A percentile compares a stretch with the other conserved stretches of the same genome.
phyloP scores from a whole-genome alignment of 30 jellyfish, hydroid and myxozoan genomes.

The Mastigias papua region DNA sequence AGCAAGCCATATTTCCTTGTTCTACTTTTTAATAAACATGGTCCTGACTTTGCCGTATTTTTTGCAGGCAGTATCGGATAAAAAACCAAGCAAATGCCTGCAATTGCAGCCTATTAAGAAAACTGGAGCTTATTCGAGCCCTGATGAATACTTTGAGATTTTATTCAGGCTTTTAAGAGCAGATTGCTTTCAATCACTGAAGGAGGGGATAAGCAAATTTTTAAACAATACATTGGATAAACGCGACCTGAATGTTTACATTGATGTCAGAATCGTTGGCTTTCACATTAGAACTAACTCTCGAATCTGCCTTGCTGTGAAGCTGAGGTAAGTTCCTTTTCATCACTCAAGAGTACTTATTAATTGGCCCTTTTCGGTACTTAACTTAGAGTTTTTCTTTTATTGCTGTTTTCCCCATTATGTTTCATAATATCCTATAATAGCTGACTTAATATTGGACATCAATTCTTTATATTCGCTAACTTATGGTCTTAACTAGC shows the following conservation, averaged over 20 bases:
- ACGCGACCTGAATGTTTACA: slow-evolving; percentile 76
- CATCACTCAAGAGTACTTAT: background rate
- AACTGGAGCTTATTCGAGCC: slow-evolving; percentile 35
- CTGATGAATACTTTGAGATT: slow-evolving; percentile 70
- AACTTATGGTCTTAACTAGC: too few relatives aligned
- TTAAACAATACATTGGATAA: slow-evolving; percentile 36
- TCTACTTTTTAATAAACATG: too few relatives aligned
- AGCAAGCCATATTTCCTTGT: too few relatives aligned
- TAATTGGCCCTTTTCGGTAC: background rate
- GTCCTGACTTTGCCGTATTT: too few relatives aligned
- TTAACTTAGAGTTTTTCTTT: too few relatives aligned
- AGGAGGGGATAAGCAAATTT: slow-evolving; percentile 32
- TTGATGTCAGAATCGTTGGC: slow-evolving; percentile 51
- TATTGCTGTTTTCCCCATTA: too few relatives aligned
- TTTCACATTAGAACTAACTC: slow-evolving; percentile 7
- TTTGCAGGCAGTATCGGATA: background rate
- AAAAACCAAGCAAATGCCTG: background rate
- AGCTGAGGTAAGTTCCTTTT: slow-evolving; percentile 44
- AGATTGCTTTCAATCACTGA: slow-evolving; percentile 49
- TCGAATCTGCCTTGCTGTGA: slow-evolving; percentile 41
- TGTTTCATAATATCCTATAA: too few relatives aligned
- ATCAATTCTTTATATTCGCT: too few relatives aligned
- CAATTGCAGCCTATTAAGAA: slow-evolving; percentile 33
- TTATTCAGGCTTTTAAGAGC: slow-evolving; percentile 61
- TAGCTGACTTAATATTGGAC: too few relatives aligned